Base-by-base conservation (phyloP, 2,888 invertebrate species). In the Drosophila mettleri region DNA sequence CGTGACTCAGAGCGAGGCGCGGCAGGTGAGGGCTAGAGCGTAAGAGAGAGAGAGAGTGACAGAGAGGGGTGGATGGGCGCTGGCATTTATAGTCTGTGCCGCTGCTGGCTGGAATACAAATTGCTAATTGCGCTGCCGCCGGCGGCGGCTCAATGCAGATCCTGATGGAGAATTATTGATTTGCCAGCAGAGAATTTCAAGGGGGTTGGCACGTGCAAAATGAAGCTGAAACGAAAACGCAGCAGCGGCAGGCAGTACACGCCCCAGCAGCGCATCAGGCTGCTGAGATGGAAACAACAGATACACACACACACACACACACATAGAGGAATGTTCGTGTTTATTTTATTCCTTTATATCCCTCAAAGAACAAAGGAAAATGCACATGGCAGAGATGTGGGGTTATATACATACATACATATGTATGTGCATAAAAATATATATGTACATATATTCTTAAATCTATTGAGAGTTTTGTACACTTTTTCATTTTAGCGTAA, bases 91-190 rank as follows among this genome's bases (percentile, higher is more conserved):
- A 64, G 71, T 65, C 53, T 54, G 43, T n/a, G 31, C 43, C 31
- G 41, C 41, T 43, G 27, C 39, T 58, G 73, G 58, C 66, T 73
- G 70, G 84, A 68, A 83, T 84, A 86, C 86, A 78, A 86, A 86
- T 83, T 80, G 72, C 70, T 82, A 78, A 81, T 84, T 81, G 84
- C 74, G 41, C 33, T 41, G 48, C 36, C 39, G 52, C 34, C 51
- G 60, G 52, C 59, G 29, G 10, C 38, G 48, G 33, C 59, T 48
- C 20, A 69, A 65, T 61, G 76, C 73, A 85, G 85, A 80, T 83
- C 78, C 83, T 80, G 70, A 67, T 80, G 72, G 78, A 75, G 78
- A 86, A 75, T 78, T 83, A 83, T 83, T 83, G 83, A 83, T 83
- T 83, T 85, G 74, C 85, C 75, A 33, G 49, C 60, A 57, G 24